These are phyloP conservation scores for Brachynemurus nebulosus DNA, from an alignment of 2,888 invertebrate genomes.

Conservation along the genomic window DNA sequence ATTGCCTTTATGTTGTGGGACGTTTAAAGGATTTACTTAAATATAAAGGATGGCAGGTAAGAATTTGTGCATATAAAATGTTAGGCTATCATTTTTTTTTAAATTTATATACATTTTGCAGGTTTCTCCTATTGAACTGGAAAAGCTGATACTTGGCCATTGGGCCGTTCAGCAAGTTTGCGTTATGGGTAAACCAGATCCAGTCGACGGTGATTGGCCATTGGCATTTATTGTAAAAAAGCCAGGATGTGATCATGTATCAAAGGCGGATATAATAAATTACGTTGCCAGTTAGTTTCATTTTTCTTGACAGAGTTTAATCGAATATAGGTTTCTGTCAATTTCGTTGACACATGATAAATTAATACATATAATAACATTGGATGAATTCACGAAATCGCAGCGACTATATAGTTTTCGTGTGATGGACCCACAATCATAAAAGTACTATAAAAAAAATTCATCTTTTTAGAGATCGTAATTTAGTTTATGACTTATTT, in stretches of 20 bases:
- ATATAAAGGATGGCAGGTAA: constrained; percentile 24
- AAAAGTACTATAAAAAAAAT: no score
- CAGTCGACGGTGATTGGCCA: constrained; percentile 20
- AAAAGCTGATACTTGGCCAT: constrained; percentile 18
- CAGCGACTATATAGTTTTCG: no score
- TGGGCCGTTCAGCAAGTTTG: constrained; percentile 16
- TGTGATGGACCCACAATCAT: no score
- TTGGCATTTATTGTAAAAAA: constrained; percentile 11
- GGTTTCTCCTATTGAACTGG: constrained; percentile 18
- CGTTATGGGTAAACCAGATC: constrained; percentile 20
- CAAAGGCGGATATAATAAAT: background rate
- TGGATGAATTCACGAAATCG: no score
- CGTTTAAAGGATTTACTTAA: constrained; percentile 25
- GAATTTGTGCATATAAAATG: no score
- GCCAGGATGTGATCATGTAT: background rate
- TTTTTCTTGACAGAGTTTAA: no score
- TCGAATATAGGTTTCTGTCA: no score
- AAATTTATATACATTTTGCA: no score
- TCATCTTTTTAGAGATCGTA: no score
- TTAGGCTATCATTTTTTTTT: background rate
- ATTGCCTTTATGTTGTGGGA: constrained; percentile 22
- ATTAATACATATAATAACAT: no score
- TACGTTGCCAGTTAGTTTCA: constrained; percentile 1
- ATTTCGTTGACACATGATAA: no score
- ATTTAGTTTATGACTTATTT: no score